phyloP scores from a whole-genome alignment of 1,140 invertebrate species.

The Leguminivora glycinivorella region DNA sequence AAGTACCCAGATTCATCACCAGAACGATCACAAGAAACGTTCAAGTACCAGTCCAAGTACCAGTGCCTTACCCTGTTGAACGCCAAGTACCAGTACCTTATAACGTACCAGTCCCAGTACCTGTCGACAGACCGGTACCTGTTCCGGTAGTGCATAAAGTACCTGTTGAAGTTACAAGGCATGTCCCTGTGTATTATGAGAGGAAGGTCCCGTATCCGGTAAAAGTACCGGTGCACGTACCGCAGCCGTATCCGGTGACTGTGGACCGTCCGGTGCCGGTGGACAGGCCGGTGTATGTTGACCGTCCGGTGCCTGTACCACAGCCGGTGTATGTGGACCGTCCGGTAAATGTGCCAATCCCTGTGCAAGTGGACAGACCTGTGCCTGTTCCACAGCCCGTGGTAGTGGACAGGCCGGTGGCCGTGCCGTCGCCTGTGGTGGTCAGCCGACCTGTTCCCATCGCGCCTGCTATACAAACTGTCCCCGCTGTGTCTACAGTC shows the following conservation, averaged over 20 bases:
- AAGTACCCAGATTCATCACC: conserved; percentile 79
- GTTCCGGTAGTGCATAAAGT: conserved; percentile 61
- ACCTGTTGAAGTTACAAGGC: conserved; percentile 79
- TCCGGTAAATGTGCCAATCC: conserved; percentile 60
- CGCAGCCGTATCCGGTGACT: conserved; percentile 66
- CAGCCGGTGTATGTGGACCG: conserved; percentile 65
- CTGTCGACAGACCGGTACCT: conserved; percentile 66
- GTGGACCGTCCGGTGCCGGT: conserved; percentile 69
- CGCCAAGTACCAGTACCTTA: conserved; percentile 52
- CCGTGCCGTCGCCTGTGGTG: conserved; percentile 61
- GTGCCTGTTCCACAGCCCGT: conserved; percentile 68
- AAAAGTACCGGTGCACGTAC: conserved; percentile 64
- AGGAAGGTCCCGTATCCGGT: conserved; percentile 68
- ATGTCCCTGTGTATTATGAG: conserved; percentile 79
- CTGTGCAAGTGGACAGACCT: conserved; percentile 65
- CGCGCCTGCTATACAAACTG: conserved; percentile 32
- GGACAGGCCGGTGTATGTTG: conserved; percentile 69
- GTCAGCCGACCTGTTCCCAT: conserved; percentile 51
- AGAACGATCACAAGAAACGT: conserved; percentile 78
- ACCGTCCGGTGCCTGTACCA: conserved; percentile 66
- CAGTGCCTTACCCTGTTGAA: conserved; percentile 59
- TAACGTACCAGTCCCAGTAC: conserved; percentile 42
- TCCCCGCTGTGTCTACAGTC: conserved; percentile 26
- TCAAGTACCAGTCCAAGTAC: conserved; percentile 79
- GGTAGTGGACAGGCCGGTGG: conserved; percentile 61